Conservation (phyloP, 2,888 invertebrate genomes). For the Trichacis sp. region DNA sequence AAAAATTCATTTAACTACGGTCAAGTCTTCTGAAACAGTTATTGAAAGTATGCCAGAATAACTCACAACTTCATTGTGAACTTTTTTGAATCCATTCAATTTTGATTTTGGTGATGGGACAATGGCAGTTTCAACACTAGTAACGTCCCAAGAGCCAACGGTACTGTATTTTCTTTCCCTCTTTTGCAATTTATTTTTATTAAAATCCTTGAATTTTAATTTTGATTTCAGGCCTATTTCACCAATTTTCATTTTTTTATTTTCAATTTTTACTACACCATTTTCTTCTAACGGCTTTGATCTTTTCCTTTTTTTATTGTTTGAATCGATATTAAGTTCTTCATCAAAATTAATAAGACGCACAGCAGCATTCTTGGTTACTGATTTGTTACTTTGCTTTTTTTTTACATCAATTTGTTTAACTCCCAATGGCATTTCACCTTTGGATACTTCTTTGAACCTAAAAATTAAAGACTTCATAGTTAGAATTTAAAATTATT, state of each 20-base stretch:
- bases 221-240: not conserved
- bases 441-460: constrained; percentile 73
- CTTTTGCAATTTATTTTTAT: not conserved
- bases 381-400: constrained; percentile 56
- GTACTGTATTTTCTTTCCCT: constrained; percentile 10
- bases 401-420: constrained; percentile 70
- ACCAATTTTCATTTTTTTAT: not conserved
- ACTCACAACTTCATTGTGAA: no score
- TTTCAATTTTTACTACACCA: constrained; percentile 8
- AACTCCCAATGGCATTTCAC: constrained; percentile 78
- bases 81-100: not conserved
- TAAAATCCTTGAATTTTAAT: not conserved
- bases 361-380: constrained; percentile 60
- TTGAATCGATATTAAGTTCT: constrained; percentile 63
- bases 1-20: no score
- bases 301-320: constrained; percentile 45
- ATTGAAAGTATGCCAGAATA: no score
- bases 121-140: not conserved
- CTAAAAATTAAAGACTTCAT: constrained; percentile 62
- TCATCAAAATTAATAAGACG: constrained; percentile 72
- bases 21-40: no score
- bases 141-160: constrained; percentile 20
- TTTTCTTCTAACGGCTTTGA: constrained; percentile 34
- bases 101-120: constrained; percentile 3
- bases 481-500: not conserved